phyloP scores from a whole-genome alignment of 2,888 invertebrate species.

The Tachina fera region DNA sequence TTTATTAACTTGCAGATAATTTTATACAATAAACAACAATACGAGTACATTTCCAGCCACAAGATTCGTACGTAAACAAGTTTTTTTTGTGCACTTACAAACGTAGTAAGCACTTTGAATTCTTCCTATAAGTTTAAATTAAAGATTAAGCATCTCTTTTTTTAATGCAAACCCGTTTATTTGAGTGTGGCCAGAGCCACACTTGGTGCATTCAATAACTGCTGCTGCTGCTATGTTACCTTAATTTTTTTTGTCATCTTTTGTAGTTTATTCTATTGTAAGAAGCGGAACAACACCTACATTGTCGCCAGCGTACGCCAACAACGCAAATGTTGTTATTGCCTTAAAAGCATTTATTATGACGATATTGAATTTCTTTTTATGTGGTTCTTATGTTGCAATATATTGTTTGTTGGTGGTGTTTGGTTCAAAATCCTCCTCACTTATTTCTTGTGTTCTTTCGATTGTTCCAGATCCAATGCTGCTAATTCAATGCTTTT shows the following conservation, averaged over 20 bases:
- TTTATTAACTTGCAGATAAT: slow-evolving; percentile 72
- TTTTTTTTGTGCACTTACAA: neutral
- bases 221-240: slow-evolving; percentile 33
- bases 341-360: slow-evolving; percentile 60
- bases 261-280: slow-evolving; percentile 59
- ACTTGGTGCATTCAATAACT: slow-evolving; percentile 38
- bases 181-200: slow-evolving; percentile 35
- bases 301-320: slow-evolving; percentile 66
- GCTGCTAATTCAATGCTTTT: slow-evolving; percentile 43
- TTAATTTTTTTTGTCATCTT: slow-evolving; percentile 51
- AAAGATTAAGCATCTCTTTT: slow-evolving; percentile 42
- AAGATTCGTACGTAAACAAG: neutral
- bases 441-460: slow-evolving; percentile 3
- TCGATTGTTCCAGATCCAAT: slow-evolving; percentile 48
- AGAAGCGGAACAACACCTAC: slow-evolving; percentile 61
- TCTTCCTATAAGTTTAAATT: slow-evolving; percentile 32
- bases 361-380: slow-evolving; percentile 68
- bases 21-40: slow-evolving; percentile 60
- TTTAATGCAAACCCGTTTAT: slow-evolving; percentile 23
- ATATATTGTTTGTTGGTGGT: slow-evolving; percentile 36
- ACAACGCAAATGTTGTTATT: slow-evolving; percentile 29
- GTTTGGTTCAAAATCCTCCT: slow-evolving; percentile 12
- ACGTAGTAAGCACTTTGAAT: neutral
- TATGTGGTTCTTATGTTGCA: slow-evolving; percentile 44
- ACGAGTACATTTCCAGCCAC: neutral